Evolutionary conservation across 2,797 vertebrate genomes (phyloP), one percentile per base, ranked within the genome.

Genomic region (Oreochromis mossambicus): DNA sequence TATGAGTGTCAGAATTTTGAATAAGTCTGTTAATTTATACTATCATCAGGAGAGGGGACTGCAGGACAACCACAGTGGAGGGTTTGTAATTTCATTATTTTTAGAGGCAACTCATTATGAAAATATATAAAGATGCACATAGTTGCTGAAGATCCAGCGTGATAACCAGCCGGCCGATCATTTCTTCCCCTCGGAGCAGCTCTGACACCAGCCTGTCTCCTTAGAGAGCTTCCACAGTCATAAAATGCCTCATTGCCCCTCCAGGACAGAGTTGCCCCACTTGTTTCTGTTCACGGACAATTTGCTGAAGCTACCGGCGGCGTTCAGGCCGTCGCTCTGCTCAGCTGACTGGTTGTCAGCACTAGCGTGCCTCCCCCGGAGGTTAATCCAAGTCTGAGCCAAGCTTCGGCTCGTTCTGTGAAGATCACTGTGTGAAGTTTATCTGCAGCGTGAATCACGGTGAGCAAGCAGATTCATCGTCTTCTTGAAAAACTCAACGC

Each of bases 201-300:
- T 50, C 43, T 34, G 70, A 75, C 70, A 34, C 43, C 56, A 54
- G 79, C 77, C 36, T 14, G 26, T 41, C 2, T 78, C 73, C 13
- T 50, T 50, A 50, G 32, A 82, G 17, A 75, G 66, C 46, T 70
- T 80, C 75, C 55, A 21, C 52, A 51, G 38, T 17, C 50, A 76
- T 89, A 41, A 86, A 89, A 88, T 17, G 88, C 84, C 83, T 89
- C 85, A 68, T 86, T 86, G 86, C 77, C 66, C 80, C 56, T 3
- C 12, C 32, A 78, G 81, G 63, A 68, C 8, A 2, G 50, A 48
- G 32, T 55, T 41, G 34, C 76, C 79, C 79, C 85, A 52, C 81
- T 81, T 84, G 86, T 82, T 87, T 91, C 46, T 9, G 15, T 87
- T 91, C 83, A 86, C 50, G 21, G 89, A 84, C 83, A 24, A 88